These are phyloP conservation scores for Diplolepis rosae DNA, from an alignment of 2,888 invertebrate genomes.

Conservation along the genomic window DNA sequence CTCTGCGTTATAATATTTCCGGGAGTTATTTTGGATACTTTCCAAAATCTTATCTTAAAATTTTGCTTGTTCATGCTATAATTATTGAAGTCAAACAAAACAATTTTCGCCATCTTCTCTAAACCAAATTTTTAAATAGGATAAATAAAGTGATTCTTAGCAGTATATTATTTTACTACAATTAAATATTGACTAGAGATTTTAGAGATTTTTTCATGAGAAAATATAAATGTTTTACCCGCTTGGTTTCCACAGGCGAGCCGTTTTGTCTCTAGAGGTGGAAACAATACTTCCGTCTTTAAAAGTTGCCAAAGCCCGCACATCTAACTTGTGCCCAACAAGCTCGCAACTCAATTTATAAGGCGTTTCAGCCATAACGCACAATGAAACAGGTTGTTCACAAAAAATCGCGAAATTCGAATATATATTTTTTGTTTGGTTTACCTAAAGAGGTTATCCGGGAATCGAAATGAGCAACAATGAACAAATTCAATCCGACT, in stretches of 20 bases:
- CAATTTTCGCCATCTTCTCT: not conserved
- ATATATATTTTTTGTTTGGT: not conserved
- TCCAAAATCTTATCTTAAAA: not conserved
- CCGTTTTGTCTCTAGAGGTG: constrained; percentile 91
- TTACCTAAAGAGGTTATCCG: constrained; percentile 8
- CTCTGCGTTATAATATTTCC: no score
- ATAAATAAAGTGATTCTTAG: not conserved
- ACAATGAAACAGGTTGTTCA: not conserved
- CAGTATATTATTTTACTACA: no score
- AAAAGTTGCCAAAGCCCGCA: constrained; percentile 82
- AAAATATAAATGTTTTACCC: constrained; percentile 74
- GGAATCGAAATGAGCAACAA: no score
- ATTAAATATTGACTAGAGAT: not conserved
- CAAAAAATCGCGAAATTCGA: not conserved
- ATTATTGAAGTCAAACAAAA: not conserved
- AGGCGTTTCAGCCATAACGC: constrained; percentile 6
- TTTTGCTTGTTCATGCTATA: not conserved
- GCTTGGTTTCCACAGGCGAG: constrained; percentile 89
- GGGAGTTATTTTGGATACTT: not conserved
- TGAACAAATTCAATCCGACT: no score
- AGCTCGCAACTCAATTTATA: constrained; percentile 88
- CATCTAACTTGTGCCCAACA: constrained; percentile 89
- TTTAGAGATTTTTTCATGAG: not conserved
- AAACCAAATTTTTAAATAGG: not conserved
- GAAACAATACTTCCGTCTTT: constrained; percentile 86